A percentile compares a stretch with the other conserved stretches of the same genome.
These are phyloP conservation scores for Microhierax caerulescens DNA, from an alignment of 2,797 vertebrate genomes.

Conservation along the genomic window DNA sequence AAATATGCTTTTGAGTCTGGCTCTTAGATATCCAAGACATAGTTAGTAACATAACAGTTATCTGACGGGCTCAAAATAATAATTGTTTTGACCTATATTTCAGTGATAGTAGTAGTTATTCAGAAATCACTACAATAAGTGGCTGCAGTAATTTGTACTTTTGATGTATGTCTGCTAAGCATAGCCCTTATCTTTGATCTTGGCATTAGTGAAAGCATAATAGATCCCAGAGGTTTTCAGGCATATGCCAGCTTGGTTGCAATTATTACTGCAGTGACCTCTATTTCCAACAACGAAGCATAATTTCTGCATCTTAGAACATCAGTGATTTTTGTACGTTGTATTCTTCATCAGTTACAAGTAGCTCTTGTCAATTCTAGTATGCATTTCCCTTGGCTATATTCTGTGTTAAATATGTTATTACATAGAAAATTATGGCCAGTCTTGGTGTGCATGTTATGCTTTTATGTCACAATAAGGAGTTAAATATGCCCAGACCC, in stretches of 20 bases:
- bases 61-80: not conserved
- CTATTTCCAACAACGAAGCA: not conserved
- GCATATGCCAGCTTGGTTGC: not conserved
- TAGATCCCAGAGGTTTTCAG: not conserved
- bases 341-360: not conserved
- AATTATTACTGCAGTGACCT: not conserved
- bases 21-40: not conserved
- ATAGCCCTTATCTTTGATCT: slow-evolving; percentile 1
- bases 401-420: not conserved
- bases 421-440: not conserved
- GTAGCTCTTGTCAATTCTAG: not conserved
- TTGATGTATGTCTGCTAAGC: not conserved
- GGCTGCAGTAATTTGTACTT: slow-evolving; percentile 1
- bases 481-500: not conserved
- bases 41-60: not conserved
- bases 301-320: not conserved
- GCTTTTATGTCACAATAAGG: not conserved
- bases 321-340: not conserved
- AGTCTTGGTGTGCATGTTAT: not conserved
- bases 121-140: not conserved
- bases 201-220: not conserved
- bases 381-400: not conserved
- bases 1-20: not conserved
- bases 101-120: not conserved
- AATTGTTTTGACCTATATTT: slow-evolving; percentile 3